phyloP scores from a whole-genome alignment of 2,888 invertebrate genomes.

The Leptothorax acervorum region DNA sequence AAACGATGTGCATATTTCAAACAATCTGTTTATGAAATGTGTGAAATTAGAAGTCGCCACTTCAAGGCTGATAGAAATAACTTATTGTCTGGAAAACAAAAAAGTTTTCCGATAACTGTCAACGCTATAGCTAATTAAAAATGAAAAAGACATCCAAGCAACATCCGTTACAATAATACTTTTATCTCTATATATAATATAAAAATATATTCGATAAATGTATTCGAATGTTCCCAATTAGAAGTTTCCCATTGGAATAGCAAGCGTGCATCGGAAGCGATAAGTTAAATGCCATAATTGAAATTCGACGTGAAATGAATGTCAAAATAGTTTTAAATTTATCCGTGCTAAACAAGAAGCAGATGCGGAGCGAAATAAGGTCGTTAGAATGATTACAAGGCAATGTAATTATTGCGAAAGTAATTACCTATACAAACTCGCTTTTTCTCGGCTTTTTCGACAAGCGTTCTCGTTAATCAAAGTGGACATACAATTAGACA shows the following conservation, averaged over 20 bases:
- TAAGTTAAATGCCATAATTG: background rate
- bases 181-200: background rate
- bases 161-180: background rate
- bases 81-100: background rate
- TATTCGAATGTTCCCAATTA: background rate
- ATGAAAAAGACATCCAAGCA: background rate
- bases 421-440: slow-evolving; percentile 37
- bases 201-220: background rate
- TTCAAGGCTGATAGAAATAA: background rate
- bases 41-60: background rate
- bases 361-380: slow-evolving; percentile 53
- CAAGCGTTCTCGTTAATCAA: slow-evolving; percentile 28
- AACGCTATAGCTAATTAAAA: background rate
- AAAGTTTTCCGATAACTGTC: slow-evolving; percentile 2
- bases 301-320: slow-evolving; percentile 11
- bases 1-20: background rate
- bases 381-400: slow-evolving; percentile 64
- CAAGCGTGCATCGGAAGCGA: background rate
- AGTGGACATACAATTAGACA: slow-evolving; percentile 27
- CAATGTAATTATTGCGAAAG: slow-evolving; percentile 55
- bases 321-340: slow-evolving; percentile 20
- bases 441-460: slow-evolving; percentile 41
- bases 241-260: background rate
- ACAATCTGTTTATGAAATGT: background rate
- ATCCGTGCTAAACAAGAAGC: slow-evolving; percentile 7